Evolutionary conservation across 2,797 vertebrate genomes (phyloP).

Genomic region (Carduelis carduelis): DNA sequence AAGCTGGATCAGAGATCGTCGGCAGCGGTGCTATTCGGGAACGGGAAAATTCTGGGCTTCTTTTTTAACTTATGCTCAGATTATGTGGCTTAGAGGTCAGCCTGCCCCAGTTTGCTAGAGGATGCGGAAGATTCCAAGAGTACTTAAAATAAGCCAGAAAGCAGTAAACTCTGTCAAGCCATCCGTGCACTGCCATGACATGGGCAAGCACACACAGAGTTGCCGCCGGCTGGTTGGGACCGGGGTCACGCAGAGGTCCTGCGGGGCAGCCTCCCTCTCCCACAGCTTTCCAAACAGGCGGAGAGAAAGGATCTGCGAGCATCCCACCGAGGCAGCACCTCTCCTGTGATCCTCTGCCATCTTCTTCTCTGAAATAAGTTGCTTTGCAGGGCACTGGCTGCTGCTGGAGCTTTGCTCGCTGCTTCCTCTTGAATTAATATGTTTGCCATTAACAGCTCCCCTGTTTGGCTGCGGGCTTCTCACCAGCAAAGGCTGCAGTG

Average conservation of each 20-base stretch:
- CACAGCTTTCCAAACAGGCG: background rate
- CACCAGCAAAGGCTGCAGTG: background rate
- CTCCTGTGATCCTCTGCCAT: background rate
- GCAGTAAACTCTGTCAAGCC: conserved; percentile 18
- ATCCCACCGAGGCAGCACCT: rapidly evolving
- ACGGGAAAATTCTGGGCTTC: conserved; percentile 14
- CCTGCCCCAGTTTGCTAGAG: background rate
- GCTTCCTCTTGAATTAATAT: conserved; percentile 3
- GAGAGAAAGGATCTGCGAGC: background rate
- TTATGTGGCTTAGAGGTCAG: conserved; percentile 7
- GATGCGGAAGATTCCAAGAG: conserved; percentile 34
- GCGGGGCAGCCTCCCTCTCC: background rate
- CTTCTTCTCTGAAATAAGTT: background rate
- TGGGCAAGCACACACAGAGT: background rate
- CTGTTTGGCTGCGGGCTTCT: background rate
- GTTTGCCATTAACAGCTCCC: conserved; percentile 23
- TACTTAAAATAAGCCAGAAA: conserved; percentile 14
- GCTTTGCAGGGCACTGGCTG: background rate
- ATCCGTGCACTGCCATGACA: conserved; percentile 1
- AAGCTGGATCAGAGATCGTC: conserved; percentile 20
- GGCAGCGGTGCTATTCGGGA: background rate
- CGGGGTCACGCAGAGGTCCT: conserved; percentile 51
- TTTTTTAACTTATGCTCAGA: conserved; percentile 45
- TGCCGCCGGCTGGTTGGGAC: background rate
- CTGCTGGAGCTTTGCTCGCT: background rate